Evolutionary conservation across 2,888 invertebrate species (phyloP).

Genomic region (Thumatha senex): DNA sequence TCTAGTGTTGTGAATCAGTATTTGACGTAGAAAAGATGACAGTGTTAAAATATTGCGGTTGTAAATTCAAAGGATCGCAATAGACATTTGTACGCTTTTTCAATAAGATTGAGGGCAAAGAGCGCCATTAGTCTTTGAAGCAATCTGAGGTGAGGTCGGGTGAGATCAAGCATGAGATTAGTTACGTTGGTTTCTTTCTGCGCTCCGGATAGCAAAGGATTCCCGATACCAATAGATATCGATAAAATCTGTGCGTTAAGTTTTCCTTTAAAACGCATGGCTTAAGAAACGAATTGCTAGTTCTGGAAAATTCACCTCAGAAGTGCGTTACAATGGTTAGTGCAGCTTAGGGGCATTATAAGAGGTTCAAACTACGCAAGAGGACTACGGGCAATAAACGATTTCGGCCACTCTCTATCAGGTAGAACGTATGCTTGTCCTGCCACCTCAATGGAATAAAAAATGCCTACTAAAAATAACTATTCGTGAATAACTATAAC

Average conservation of each 20-base stretch:
- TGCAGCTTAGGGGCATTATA: background rate
- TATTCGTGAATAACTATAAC: no score
- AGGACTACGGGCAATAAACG: no score
- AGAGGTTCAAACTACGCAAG: no score
- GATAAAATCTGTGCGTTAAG: slow-evolving; percentile 15
- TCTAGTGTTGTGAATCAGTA: no score
- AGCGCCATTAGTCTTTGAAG: slow-evolving; percentile 41
- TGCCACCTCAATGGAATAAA: no score
- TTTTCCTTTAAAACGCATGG: slow-evolving; percentile 4
- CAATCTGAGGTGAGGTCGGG: slow-evolving; percentile 30
- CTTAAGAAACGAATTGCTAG: slow-evolving; percentile 2
- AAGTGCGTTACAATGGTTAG: no score
- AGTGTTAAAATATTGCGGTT: slow-evolving; percentile 28
- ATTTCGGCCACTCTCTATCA: no score
- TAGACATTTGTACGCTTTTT: slow-evolving; percentile 41
- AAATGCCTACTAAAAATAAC: no score
- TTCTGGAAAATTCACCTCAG: background rate
- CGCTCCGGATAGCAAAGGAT: no score
- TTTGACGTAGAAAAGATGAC: background rate
- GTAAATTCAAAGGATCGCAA: slow-evolving; percentile 45
- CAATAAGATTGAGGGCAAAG: slow-evolving; percentile 43
- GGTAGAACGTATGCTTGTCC: no score
- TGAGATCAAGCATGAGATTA: slow-evolving; percentile 26
- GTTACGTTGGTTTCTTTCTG: slow-evolving; percentile 27
- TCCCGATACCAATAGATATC: slow-evolving; percentile 1